Percentiles rank a stretch among this genome's conserved stretches.
Evolutionary conservation across 1,140 invertebrate genomes (phyloP).

Genomic region (Drosophila saltans): DNA sequence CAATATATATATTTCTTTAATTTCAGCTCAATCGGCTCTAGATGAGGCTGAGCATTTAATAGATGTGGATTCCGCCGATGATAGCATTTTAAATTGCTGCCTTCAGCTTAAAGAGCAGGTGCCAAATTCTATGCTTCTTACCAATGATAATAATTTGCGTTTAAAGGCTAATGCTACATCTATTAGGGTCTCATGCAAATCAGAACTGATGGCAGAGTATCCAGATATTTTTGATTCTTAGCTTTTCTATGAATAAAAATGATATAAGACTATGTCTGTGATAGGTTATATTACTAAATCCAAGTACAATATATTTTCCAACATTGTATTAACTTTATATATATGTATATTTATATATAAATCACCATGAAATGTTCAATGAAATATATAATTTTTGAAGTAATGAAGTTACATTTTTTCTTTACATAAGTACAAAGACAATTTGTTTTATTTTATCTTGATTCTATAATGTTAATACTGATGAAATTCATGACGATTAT

Average conservation of each 20-base stretch:
- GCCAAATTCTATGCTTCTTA: slow-evolving; percentile 62
- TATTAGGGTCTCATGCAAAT: slow-evolving; percentile 58
- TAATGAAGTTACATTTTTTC: slow-evolving; percentile 9
- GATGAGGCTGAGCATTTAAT: slow-evolving; percentile 64
- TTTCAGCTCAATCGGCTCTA: slow-evolving; percentile 67
- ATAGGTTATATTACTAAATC: slow-evolving; percentile 22
- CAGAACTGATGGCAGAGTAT: slow-evolving; percentile 54
- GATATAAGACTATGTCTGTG: slow-evolving; percentile 37
- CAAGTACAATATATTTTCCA: slow-evolving; percentile 36
- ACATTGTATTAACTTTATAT: background rate
- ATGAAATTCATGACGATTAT: background rate
- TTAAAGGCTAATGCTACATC: slow-evolving; percentile 71
- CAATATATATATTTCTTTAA: background rate
- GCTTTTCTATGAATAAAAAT: background rate
- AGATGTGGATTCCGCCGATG: slow-evolving; percentile 64
- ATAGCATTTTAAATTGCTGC: slow-evolving; percentile 78
- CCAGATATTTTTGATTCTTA: slow-evolving; percentile 35
- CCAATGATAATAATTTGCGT: slow-evolving; percentile 74
- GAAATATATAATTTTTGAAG: background rate
- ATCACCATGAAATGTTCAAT: slow-evolving; percentile 14
- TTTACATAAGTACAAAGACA: background rate
- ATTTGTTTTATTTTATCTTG: background rate
- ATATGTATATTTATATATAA: slow-evolving; percentile 3
- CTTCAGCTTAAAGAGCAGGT: slow-evolving; percentile 69
- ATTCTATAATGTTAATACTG: background rate